Evolutionary conservation across 2,113 vertebrate species (phyloP).

Genomic region (Prinia subflava): DNA sequence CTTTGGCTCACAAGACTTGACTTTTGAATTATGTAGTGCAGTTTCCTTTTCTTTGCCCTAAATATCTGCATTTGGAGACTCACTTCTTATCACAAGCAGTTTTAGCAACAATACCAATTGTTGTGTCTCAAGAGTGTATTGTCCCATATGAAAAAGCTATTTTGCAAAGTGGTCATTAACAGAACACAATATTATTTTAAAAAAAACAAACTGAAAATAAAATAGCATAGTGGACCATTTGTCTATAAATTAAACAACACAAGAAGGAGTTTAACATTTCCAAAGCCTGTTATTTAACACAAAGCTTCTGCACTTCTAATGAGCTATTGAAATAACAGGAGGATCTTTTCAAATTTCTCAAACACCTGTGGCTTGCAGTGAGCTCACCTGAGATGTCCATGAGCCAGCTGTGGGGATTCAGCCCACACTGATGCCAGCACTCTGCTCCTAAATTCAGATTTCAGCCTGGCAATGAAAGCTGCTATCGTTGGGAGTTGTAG

Average conservation of each 20-base stretch:
- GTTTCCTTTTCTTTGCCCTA: neutral
- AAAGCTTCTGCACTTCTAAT: neutral
- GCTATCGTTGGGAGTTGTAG: neutral
- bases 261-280: neutral
- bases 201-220: neutral
- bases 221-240: neutral
- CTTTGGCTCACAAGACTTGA: neutral
- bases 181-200: neutral
- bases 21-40: neutral
- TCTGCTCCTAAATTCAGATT: neutral
- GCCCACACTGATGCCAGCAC: neutral
- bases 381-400: neutral
- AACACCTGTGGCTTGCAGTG: neutral
- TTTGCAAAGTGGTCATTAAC: neutral
- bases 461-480: neutral
- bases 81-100: neutral
- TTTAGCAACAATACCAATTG: neutral
- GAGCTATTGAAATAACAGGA: neutral
- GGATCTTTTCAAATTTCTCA: neutral
- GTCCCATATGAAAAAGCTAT: neutral
- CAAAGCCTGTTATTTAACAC: neutral
- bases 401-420: neutral
- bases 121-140: neutral
- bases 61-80: neutral
- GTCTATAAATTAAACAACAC: neutral